Conservation (phyloP, 2,888 invertebrate genomes). For the Herminia tarsipennalis region DNA sequence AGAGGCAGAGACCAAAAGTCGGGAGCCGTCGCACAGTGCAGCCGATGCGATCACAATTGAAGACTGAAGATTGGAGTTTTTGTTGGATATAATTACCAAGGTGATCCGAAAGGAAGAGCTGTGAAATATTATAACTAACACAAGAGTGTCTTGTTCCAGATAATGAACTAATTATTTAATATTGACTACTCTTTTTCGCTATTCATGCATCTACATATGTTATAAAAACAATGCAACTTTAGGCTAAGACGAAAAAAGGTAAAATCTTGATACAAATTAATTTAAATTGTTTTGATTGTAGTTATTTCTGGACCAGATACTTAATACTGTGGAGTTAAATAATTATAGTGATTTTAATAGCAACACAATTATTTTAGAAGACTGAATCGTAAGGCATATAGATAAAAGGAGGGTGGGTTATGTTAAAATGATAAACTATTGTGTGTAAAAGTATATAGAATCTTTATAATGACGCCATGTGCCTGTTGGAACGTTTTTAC, state of each 20-base stretch:
- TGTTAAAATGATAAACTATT: constrained; percentile 49
- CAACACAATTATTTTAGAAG: constrained; percentile 61
- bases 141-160: constrained; percentile 39
- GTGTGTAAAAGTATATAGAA: constrained; percentile 50
- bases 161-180: constrained; percentile 18
- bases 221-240: constrained; percentile 3
- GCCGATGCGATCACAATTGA: constrained; percentile 59
- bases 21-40: constrained; percentile 75
- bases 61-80: constrained; percentile 28
- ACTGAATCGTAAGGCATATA: constrained; percentile 68
- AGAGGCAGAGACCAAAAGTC: constrained; percentile 72
- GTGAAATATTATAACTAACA: constrained; percentile 39
- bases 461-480: constrained; percentile 49
- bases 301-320: constrained; percentile 25
- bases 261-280: neutral
- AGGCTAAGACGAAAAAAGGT: constrained; percentile 1
- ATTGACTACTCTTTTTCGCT: constrained; percentile 9
- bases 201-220: constrained; percentile 6
- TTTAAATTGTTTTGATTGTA: neutral
- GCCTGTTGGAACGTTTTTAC: constrained; percentile 45
- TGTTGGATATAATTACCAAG: constrained; percentile 40
- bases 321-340: constrained; percentile 18
- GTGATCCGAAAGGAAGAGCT: constrained; percentile 49
- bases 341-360: constrained; percentile 55
- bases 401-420: constrained; percentile 47